Evolutionary conservation across 92 coral and sea anemone genomes (phyloP), one percentile per base, ranked within the genome.

Genomic region (Parazoanthus darwini): DNA sequence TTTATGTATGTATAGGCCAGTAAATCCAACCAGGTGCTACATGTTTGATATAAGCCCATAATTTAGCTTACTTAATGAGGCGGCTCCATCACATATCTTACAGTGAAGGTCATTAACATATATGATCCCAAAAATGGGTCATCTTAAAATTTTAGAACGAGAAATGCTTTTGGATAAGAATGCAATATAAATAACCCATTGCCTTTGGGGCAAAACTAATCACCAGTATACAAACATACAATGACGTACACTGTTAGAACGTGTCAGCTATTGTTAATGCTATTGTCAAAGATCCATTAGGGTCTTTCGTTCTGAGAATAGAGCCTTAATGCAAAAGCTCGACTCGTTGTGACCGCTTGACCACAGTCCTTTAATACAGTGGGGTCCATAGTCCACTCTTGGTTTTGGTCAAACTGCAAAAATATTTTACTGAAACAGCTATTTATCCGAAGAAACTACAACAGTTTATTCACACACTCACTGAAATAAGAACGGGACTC

Each of bases 371-470:
- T 4, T 39, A 39, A 39, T 11, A 85, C 26, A 85, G 81, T 85
- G 80, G 88, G 80, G 88, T 1, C 35, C 88, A 70, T 85, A 70
- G 54, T 85, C 59, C 70, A 29, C 33, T 63, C 81, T 85, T 85
- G 88, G 88, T 85, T 85, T 85, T 37, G 88, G 88, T 85, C 88
- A 44, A 85, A 85, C 81, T 35, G 26, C 88, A 85, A 85, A 37
- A 85, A 36, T 85, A 70, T 85, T 70, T 85, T 85, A 85, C 16
- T 37, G 33, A 29, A 29, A 68, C 88, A 85, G 81, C 81, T 70
- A 37, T 35, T 14, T 37, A 37, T 65, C 88, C 15, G 80, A 36
- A 85, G 88, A 85, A 85, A 85, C 80, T 85, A 70, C 81, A 85
- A 65, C 70, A 36, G 66, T 70, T 14, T 85, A 85, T 66, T 81